Evolutionary conservation across 2,797 vertebrate genomes (phyloP), one percentile per base, ranked within the genome.

Genomic region (Chloroceryle amazona): DNA sequence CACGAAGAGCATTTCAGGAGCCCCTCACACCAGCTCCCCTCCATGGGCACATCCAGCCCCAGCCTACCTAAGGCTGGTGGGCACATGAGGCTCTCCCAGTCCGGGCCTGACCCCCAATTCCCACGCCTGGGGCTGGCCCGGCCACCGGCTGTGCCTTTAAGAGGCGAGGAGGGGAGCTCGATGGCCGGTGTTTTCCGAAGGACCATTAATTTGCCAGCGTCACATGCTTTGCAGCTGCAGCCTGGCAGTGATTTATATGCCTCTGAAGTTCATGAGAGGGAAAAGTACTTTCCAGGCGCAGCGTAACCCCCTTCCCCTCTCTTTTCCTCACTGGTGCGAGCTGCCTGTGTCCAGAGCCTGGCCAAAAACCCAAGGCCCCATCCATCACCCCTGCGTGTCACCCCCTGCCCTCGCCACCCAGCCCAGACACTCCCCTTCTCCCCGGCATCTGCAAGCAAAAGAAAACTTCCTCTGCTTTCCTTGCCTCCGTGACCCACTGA

Each of bases 221-320:
- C 95, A 97, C 92, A 92, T 93, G 92, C 67, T 96, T 44, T 68
- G 9, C 95, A 96, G 96, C 93, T 96, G 95, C 94, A 94, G 95
- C 95, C 87, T 90, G 95, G 94, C 91, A 96, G 95, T 94, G 96
- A 97, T 97, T 95, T 97, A 97, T 90, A 62, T 29, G 33, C 72
- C 87, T 86, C 96, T 95, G 85, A 96, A 96, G 95, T 94, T 96
- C 95, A 94, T 91, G 81, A 86, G 91, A 96, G 96, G 92, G 72
- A 92, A 93, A 93, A 94, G 86, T 72, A 92, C 94, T 96, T 95
- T 90, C 81, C 95, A 96, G 90, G 88, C 91, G 1, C 84, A 42
- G 79, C 21, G 2, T 70, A 49, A 61, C 35, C 82, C 80, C 80
- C 28, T 70, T 73, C 58, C 62, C 75, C 42, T 41, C 72, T 54